These are phyloP conservation scores for Limosa lapponica DNA, from an alignment of 2,797 vertebrate species.

Conservation along the genomic window DNA sequence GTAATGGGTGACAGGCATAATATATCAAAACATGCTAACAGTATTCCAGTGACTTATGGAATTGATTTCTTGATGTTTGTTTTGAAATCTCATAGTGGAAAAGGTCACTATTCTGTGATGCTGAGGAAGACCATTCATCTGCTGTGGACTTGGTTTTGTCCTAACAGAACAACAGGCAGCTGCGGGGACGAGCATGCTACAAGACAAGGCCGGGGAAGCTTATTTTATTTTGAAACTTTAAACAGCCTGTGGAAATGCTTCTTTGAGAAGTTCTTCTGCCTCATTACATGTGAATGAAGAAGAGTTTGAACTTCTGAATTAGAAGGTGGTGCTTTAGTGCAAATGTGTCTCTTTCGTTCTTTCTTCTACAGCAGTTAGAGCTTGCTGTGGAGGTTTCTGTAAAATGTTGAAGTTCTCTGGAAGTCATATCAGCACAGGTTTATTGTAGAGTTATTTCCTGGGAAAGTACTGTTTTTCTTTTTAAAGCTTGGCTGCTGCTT, in stretches of 20 bases:
- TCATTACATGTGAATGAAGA: constrained; percentile 8
- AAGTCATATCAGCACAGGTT: neutral
- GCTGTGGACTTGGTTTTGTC: neutral
- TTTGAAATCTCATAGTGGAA: neutral
- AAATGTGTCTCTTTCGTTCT: neutral
- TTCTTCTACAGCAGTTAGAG: neutral
- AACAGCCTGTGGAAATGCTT: neutral
- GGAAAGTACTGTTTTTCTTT: neutral
- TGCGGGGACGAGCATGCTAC: neutral
- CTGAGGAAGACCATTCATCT: neutral
- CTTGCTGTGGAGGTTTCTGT: neutral
- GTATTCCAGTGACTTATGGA: neutral
- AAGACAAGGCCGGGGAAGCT: neutral
- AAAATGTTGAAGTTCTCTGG: neutral
- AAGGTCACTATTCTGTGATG: neutral
- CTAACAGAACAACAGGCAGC: neutral
- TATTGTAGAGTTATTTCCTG: constrained; percentile 16
- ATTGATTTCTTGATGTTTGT: neutral
- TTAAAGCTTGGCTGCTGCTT: constrained; percentile 4
- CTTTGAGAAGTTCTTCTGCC: neutral
- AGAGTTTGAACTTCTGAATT: neutral
- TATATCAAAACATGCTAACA: neutral
- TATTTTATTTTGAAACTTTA: neutral
- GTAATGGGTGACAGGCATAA: neutral
- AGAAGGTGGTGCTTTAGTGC: neutral